Base-by-base conservation (phyloP, 2,797 vertebrate genomes). In the Peromyscus eremicus region DNA sequence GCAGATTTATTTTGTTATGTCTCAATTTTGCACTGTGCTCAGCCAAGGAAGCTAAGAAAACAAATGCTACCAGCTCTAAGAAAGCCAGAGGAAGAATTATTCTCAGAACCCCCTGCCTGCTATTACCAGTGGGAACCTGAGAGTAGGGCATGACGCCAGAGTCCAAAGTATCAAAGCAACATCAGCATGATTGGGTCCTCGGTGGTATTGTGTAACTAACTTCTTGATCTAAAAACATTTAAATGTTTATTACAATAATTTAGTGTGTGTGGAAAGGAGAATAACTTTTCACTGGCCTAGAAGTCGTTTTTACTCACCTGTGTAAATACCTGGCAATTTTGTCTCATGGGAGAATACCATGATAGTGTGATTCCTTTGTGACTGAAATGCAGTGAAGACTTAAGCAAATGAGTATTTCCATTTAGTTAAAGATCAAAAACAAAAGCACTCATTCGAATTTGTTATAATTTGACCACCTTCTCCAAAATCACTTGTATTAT, bases 21-120 rank as follows among this genome's bases (percentile, higher is more conserved):
- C 75, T 60, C 43, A 89, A 16, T 87, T 70, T 52, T 96, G n/a
- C 64, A 86, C 64, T 94, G 25, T 90, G 34, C 11, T 93, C 34
- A 64, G 62, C 92, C 87, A 88, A n/a, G 11, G 40, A 80, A 84
- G 76, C 84, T 94, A 66, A 92, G 52, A 92, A 93, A 89, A 88
- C 4, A 94, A 96, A 91, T 68, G 49, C 17, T 64, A 46, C 32
- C 34, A 57, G 5, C 89, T 97, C 92, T 92, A 92, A 92, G 80
- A 89, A 97, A 96, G 80, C 23, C 27, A 29, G 40, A 46, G 43
- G 32, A 77, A 55, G 13, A 46, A 2, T 8, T 34, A 0, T 68
- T 95, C 73, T 77, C 27, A 68, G 93, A 93, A 55, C 16, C 46
- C 16, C 40, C 40, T 32, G 73, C 46, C 32, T 62, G 80, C n/a